Evolutionary conservation across 1,140 invertebrate species (phyloP), one percentile per base, ranked within the genome.

Genomic region (Tetragonula clypearis): DNA sequence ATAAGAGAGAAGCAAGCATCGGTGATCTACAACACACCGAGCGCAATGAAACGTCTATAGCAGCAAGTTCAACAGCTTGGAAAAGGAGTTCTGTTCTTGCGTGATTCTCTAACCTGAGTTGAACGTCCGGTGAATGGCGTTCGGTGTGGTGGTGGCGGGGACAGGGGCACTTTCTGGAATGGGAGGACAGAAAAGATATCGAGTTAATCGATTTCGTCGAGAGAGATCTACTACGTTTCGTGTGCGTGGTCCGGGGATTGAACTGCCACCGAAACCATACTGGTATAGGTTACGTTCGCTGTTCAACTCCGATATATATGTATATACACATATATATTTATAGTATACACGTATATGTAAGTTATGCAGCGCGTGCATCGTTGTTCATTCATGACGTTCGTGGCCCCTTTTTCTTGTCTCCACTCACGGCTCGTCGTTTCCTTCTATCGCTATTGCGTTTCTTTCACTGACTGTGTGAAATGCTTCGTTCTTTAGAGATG

Each of bases 21-120:
- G 41, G 68, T 53, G 49, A 86, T 84, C 66, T 86, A 84, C 68
- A 87, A 84, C 68, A 87, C 58, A 86, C 23, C 41, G 75, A 23
- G 79, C 49, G 87, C 69, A 80, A 85, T 73, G 82, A 82, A 83
- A 86, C 60, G 87, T 87, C 81, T 89, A 90, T 49, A 79, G 79
- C 79, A 79, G 85, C 82, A 80, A 84, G 80, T 84, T 86, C 80
- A 92, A 90, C 87, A 90, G 91, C 79, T 81, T 88, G 91, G 90
- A 90, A 90, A 86, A 88, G 90, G 90, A 90, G 66, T 91, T 78
- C 87, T 89, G 88, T 88, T 91, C 79, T 90, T 90, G 91, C 92
- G 90, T 91, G 85, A 92, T 90, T 94, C 93, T 93, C 93, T 93
- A 93, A 94, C 93, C 93, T 94, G 93, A 93, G 86, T 90, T 92